Evolutionary conservation across 1,140 invertebrate species (phyloP), one percentile per base, ranked within the genome.

Genomic region (Brachionus koreanus): DNA sequence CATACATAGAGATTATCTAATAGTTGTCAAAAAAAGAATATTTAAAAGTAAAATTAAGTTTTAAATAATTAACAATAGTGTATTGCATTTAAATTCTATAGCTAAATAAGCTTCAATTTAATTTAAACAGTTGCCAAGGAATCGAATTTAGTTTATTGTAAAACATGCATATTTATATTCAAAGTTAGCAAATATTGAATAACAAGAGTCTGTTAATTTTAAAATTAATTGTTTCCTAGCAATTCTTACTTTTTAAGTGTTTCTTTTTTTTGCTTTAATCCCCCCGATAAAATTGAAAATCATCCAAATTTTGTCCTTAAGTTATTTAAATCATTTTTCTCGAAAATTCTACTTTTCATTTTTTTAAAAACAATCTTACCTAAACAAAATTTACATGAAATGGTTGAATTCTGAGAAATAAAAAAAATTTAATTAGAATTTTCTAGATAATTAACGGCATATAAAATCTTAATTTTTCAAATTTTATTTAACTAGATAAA

Each of bases 111-210:
- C 49, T 57, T 57, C 49, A 57, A 57, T 57, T 57, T 57, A 57
- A 57, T 57, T 57, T 57, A 57, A 57, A 57, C 49, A 57, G 49
- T 57, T 57, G 49, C 49, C 5, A 19, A 57, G 49, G 49, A 57
- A 52, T 57, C 19, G 5, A 19, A 57, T 57, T 57, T 57, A 57
- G 49, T 57, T 57, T n/a, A 23, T 57, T 57, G 49, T n/a, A 57
- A 57, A 57, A 57, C 49, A 57, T 57, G 49, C 49, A 57, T 57
- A 57, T 57, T 57, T 57, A 57, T 7, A 57, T 57, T 57, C n/a
- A 57, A 57, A 57, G 19, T 57, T 57, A 57, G 16, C 49, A 57
- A 57, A 57, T 57, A 57, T 57, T 57, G 49, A 57, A 19, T 19
- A 57, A 57, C 49, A 57, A 57, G 49, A 19, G 49, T 7, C 49